A percentile compares a stretch with the other conserved stretches of the same genome.
Evolutionary conservation across 92 coral and sea anemone genomes (phyloP).

Genomic region (Umimayanthus kanabou): DNA sequence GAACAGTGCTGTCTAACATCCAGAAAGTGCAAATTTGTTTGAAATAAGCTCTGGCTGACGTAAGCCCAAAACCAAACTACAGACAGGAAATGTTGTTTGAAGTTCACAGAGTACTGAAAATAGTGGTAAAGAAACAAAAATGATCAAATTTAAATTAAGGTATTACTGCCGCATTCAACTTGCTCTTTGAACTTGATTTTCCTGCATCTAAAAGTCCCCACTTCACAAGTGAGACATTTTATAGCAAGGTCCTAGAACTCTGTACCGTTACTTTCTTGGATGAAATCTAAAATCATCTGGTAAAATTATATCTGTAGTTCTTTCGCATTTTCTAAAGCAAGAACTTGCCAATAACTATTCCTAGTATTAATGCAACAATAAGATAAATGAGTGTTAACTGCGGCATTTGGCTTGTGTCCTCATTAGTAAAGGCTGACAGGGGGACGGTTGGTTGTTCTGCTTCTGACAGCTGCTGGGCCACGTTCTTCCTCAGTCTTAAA

Average conservation of each 20-base stretch:
- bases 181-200: background rate
- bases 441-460: constrained; percentile 46
- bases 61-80: background rate
- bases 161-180: background rate
- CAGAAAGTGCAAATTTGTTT: too few species aligned
- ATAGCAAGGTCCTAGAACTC: background rate
- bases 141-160: background rate
- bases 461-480: constrained; percentile 42
- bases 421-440: constrained; percentile 31
- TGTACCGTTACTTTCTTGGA: background rate
- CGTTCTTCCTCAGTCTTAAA: constrained; percentile 67
- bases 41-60: background rate
- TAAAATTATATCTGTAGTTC: constrained; percentile 25
- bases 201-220: background rate
- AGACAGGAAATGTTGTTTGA: background rate
- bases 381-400: constrained; percentile 72
- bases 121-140: background rate
- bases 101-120: background rate
- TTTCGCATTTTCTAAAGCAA: constrained; percentile 57
- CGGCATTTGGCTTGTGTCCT: constrained; percentile 53
- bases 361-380: constrained; percentile 78
- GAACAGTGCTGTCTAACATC: too few species aligned
- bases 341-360: constrained; percentile 85
- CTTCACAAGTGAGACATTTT: background rate
- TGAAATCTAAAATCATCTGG: constrained; percentile 34